A percentile compares a stretch with the other conserved stretches of the same genome.
phyloP scores from a whole-genome alignment of 2,113 vertebrate species.

The Odocoileus virginianus region DNA sequence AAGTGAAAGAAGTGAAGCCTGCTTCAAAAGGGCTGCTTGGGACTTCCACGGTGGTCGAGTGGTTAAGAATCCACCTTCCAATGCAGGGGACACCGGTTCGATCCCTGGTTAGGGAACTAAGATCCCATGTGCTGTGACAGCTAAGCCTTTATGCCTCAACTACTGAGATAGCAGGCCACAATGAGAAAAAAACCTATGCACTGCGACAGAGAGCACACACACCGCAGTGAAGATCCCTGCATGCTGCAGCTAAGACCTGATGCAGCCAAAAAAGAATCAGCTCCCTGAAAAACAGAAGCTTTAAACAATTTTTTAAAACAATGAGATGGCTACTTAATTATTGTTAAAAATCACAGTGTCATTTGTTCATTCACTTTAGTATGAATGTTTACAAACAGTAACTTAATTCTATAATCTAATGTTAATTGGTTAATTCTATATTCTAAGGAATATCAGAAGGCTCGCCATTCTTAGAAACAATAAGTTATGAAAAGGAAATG shows the following conservation, averaged over 20 bases:
- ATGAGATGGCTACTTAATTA: background rate
- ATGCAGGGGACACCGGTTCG: background rate
- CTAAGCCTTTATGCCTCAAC: background rate
- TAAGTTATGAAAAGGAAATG: constrained; percentile 41
- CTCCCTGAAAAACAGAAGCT: background rate
- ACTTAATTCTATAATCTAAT: background rate
- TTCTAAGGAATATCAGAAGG: constrained; percentile 16
- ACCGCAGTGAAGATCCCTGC: background rate
- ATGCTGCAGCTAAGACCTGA: background rate
- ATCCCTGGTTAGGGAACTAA: background rate
- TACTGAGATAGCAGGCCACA: background rate
- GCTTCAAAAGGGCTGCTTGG: background rate
- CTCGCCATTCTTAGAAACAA: constrained; percentile 13
- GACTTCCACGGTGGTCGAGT: background rate
- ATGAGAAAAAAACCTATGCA: background rate
- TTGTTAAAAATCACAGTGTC: background rate
- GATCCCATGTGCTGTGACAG: background rate
- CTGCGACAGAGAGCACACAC: background rate
- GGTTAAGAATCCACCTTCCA: background rate
- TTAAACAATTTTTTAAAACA: too few species aligned
- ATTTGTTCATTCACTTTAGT: background rate
- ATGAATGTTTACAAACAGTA: background rate
- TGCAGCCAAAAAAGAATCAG: background rate
- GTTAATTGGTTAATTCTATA: background rate
- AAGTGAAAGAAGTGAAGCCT: background rate